These are phyloP conservation scores for Parascotia fuliginaria DNA, from an alignment of 2,888 invertebrate species.

Conservation along the genomic window DNA sequence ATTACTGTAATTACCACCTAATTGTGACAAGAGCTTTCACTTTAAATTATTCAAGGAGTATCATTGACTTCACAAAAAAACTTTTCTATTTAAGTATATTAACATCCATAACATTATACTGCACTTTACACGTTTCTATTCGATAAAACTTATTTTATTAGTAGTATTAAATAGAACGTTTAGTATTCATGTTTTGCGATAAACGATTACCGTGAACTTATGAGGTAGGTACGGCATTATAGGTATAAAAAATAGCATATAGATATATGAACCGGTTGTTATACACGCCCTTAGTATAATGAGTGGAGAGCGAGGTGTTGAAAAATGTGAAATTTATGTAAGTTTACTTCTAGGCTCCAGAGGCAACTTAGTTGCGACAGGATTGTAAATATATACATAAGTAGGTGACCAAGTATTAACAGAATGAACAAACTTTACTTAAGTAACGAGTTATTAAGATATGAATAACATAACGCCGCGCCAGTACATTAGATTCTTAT, in stretches of 20 bases:
- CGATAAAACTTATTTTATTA: slow-evolving; percentile 46
- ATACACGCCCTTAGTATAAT: slow-evolving; percentile 35
- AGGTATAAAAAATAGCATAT: slow-evolving; percentile 49
- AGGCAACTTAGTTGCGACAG: slow-evolving; percentile 22
- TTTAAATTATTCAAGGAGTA: slow-evolving; percentile 11
- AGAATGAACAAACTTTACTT: neutral
- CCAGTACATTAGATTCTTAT: neutral
- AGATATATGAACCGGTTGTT: slow-evolving; percentile 54
- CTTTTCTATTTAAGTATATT: slow-evolving; percentile 17
- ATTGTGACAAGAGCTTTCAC: neutral
- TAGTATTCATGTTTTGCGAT: slow-evolving; percentile 58
- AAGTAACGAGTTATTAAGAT: neutral
- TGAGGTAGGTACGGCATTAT: slow-evolving; percentile 47
- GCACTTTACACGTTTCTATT: slow-evolving; percentile 24
- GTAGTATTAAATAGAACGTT: slow-evolving; percentile 57
- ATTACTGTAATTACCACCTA: neutral
- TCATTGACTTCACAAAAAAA: slow-evolving; percentile 13
- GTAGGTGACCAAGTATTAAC: slow-evolving; percentile 3
- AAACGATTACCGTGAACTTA: slow-evolving; percentile 55
- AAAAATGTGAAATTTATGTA: slow-evolving; percentile 40
- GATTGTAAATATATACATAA: slow-evolving; percentile 9
- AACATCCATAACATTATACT: slow-evolving; percentile 25
- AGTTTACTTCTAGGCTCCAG: slow-evolving; percentile 22
- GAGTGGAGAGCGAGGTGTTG: slow-evolving; percentile 35
- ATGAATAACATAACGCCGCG: neutral